Base-by-base conservation (phyloP, 1,140 invertebrate species). In the Cotesia typhae region DNA sequence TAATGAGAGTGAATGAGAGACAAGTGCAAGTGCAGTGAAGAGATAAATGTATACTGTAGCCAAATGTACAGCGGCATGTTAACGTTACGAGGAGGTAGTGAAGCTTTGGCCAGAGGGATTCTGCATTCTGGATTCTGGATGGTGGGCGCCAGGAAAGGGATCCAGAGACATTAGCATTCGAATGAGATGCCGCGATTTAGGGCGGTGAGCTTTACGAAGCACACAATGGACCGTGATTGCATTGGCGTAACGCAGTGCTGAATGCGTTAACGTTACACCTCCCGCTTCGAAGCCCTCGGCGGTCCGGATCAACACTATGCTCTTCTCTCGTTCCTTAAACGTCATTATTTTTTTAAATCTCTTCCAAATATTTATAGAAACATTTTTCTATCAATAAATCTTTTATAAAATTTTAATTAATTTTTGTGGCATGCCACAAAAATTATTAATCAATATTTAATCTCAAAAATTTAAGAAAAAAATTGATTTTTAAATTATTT, bases 201-300 rank as follows among this genome's bases (percentile, higher is more conserved):
- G 72, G 57, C 14, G 57, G 60, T 69, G 35, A 65, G 60, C 66
- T 64, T 73, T 69, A 73, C 35, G 64, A 28, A 41, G 37, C 47
- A 53, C 74, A 81, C 80, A 81, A 81, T 81, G 75, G 76, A 64
- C 70, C 60, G 66, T 81, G 80, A 81, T 81, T 81, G 80, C 78
- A 79, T 77, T 77, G 67, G 70, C 60, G 66, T 79, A 80, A 79
- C 75, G 76, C 66, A 75, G 73, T 77, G 74, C 72, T 79, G 78
- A 81, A 80, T 80, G 76, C 70, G 63, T 71, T 72, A 71, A 72
- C 55, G 64, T 72, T 69, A 63, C 20, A 38, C 7, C 57, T 7
- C n/a, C 17, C 28, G 57, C 57, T 55, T 6, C 14, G 7, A 59
- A 47, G 10, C 6, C 41, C 41, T 47, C 28, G 28, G 28, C 1